Conservation (phyloP, 2,797 vertebrate species). For the Carcharodon carcharias region DNA sequence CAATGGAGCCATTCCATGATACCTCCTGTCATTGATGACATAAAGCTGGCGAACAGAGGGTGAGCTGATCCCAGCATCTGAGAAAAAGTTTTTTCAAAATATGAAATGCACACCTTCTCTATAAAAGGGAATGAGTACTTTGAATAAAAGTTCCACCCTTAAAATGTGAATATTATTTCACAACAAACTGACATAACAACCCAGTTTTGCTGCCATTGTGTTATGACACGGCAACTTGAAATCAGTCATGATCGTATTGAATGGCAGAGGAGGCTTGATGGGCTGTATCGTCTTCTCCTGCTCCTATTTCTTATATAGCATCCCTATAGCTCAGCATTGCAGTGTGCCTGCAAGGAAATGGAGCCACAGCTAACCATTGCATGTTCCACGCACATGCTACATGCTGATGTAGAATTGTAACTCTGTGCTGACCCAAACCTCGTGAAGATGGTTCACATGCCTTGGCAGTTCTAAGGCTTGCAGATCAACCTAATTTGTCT, state of each 20-base stretch:
- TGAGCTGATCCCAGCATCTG: neutral
- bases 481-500: neutral
- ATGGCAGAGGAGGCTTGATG: too few species aligned
- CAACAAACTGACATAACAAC: neutral
- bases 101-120: neutral
- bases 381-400: neutral
- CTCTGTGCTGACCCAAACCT: neutral
- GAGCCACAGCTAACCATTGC: neutral
- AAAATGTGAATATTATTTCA: neutral
- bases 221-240: neutral
- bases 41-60: neutral
- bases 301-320: neutral
- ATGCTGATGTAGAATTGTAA: neutral
- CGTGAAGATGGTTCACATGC: neutral
- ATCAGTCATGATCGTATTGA: too few species aligned
- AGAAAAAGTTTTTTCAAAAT: neutral
- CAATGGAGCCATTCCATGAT: neutral
- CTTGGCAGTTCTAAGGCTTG: neutral
- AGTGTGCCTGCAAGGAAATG: neutral
- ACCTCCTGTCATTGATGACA: neutral
- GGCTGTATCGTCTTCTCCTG: too few species aligned
- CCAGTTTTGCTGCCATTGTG: neutral
- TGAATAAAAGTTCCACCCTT: neutral
- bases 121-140: neutral
- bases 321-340: neutral